phyloP scores from a whole-genome alignment of 2,113 vertebrate genomes.

The Anarrhichthys ocellatus region DNA sequence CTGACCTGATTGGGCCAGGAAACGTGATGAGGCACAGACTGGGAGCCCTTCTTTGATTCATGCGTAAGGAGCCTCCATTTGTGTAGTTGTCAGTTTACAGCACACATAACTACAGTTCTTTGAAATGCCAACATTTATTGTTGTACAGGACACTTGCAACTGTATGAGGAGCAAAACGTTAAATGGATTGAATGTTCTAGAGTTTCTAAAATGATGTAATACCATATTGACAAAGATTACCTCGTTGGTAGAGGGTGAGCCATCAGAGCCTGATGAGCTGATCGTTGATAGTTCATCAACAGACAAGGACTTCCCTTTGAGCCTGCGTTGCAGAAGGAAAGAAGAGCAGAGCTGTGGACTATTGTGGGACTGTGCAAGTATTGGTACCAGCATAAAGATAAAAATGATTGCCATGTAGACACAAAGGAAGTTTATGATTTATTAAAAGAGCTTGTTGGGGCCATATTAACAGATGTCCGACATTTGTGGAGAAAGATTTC shows the following conservation, averaged over 20 bases:
- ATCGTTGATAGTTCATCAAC: slow-evolving; percentile 75
- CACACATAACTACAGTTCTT: slow-evolving; percentile 17
- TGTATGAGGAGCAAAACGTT: background rate
- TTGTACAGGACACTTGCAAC: background rate
- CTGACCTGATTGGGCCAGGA: slow-evolving; percentile 75
- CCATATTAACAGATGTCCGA: background rate
- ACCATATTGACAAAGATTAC: slow-evolving; percentile 59
- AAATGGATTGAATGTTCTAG: background rate
- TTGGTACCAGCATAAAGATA: background rate
- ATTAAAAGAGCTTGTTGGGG: background rate
- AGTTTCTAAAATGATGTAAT: background rate
- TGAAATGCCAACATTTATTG: background rate
- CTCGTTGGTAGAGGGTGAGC: slow-evolving; percentile 63
- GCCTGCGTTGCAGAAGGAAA: slow-evolving; percentile 49
- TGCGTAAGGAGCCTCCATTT: slow-evolving; percentile 9
- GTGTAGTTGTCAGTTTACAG: slow-evolving; percentile 16
- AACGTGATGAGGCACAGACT: slow-evolving; percentile 60
- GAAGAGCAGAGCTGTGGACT: background rate
- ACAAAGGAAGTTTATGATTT: background rate
- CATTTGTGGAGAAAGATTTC: background rate
- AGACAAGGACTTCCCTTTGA: slow-evolving; percentile 78
- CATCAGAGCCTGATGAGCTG: slow-evolving; percentile 79
- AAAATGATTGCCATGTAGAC: background rate
- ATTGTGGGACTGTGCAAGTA: background rate
- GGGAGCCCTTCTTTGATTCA: slow-evolving; percentile 4